Conservation (phyloP, 2,888 invertebrate genomes). For the Brenthis ino region DNA sequence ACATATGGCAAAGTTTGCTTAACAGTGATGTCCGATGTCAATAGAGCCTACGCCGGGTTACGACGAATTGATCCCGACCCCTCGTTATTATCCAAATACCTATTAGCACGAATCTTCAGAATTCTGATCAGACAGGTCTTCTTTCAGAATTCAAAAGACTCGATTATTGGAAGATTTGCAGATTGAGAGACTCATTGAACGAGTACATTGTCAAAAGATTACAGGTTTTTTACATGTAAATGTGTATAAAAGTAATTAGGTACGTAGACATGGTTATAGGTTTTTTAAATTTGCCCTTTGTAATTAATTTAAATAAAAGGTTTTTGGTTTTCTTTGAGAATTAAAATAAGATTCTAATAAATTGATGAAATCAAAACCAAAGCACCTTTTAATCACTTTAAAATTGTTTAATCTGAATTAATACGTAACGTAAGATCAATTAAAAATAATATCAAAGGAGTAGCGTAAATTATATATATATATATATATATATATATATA, state of each 20-base stretch:
- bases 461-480: too few species aligned
- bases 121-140: slow-evolving; percentile 22
- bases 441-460: too few species aligned
- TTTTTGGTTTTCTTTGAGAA: too few species aligned
- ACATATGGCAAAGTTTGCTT: background rate
- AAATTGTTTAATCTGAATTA: too few species aligned
- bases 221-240: slow-evolving; percentile 6
- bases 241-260: background rate
- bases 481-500: too few species aligned
- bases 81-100: slow-evolving; percentile 21
- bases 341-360: too few species aligned
- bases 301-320: too few species aligned
- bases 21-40: slow-evolving; percentile 21
- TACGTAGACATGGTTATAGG: background rate
- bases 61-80: slow-evolving; percentile 7
- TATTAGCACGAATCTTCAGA: slow-evolving; percentile 29
- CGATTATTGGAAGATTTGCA: slow-evolving; percentile 22
- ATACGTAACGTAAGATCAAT: too few species aligned
- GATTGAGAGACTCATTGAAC: slow-evolving; percentile 9
- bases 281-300: background rate
- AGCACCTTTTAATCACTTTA: too few species aligned
- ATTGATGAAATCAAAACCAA: too few species aligned
- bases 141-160: slow-evolving; percentile 25
- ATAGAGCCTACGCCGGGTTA: slow-evolving; percentile 10
- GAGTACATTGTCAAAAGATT: slow-evolving; percentile 2